Base-by-base conservation (phyloP, 2,888 invertebrate species). In the Lymantria dispar region DNA sequence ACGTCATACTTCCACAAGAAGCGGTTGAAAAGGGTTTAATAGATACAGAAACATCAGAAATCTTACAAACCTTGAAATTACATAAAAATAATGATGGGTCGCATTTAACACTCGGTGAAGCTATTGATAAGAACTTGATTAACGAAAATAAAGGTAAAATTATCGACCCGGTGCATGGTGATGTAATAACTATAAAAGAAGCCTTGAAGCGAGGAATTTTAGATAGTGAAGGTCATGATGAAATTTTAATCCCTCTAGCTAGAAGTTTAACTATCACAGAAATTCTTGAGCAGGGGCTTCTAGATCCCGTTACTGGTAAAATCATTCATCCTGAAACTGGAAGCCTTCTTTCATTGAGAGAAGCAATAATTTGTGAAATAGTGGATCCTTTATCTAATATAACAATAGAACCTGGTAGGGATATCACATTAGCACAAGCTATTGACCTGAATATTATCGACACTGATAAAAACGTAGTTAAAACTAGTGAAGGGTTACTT, bases 281-380 rank as follows among this genome's bases (percentile, higher is more conserved):
- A 85, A 92, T 98, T 42, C 93, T 97, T 58, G 93, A 95, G 60
- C 97, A 98, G 85, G 98, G 98, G 44, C 93, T 98, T 33, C 93
- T 98, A 62, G 96, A 96, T 77, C 93, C 94, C 5, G 83, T 86
- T 31, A 93, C 94, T 11, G 93, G 94, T 57, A 95, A 95, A 85
- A 94, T 97, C 53, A 93, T 98, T 62, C 98, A 98, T 81, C 97
- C 98, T 1, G 97, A 97, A 86, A 96, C 96, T 15, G 98, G 98
- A 1, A 93, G 92, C 62, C 93, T 94, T 56, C 89, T 98, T 47
- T 94, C 95, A 50, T 89, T 98, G 56, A 93, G 94, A 65, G 96
- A 98, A 92, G 97, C 98, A 29, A 95, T 98, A 46, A 93, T 95
- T 67, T 96, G 96, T 79, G 98, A 98, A 72, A 95, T 98, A 64